Conservation (phyloP, 2,888 invertebrate species). For the Morpho deidamia region DNA sequence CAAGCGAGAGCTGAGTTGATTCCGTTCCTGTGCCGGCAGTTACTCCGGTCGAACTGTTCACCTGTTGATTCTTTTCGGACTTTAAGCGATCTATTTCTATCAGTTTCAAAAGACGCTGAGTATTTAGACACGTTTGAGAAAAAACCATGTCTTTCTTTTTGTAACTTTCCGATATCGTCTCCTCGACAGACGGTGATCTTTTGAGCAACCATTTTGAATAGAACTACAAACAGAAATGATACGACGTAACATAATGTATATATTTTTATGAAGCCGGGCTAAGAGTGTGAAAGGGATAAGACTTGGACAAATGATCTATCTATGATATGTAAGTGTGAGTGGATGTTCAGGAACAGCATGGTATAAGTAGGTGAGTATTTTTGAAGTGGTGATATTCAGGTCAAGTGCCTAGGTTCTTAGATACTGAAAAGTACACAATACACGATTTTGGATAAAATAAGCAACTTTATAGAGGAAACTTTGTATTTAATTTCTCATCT, state of each 20-base stretch:
- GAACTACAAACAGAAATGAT: constrained; percentile 78
- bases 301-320: constrained; percentile 13
- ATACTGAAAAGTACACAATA: no score
- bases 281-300: constrained; percentile 19
- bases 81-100: constrained; percentile 75
- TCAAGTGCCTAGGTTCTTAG: no score
- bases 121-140: constrained; percentile 74
- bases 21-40: constrained; percentile 54
- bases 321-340: constrained; percentile 21
- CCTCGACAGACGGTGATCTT: constrained; percentile 71
- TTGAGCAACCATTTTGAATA: constrained; percentile 78
- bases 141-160: constrained; percentile 76
- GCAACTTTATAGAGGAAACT: no score
- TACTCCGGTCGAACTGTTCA: constrained; percentile 57
- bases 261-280: constrained; percentile 61
- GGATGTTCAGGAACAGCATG: constrained; percentile 11
- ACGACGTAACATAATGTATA: constrained; percentile 77
- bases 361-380: background rate
- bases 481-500: no score
- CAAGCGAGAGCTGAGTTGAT: constrained; percentile 41
- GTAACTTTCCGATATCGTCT: constrained; percentile 71
- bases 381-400: background rate
- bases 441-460: no score
- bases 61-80: constrained; percentile 61
- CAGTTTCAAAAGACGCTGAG: constrained; percentile 73